Percentiles rank a stretch among this genome's conserved stretches.
Evolutionary conservation across 2,888 invertebrate genomes (phyloP).

Genomic region (Zele albiditarsus): DNA sequence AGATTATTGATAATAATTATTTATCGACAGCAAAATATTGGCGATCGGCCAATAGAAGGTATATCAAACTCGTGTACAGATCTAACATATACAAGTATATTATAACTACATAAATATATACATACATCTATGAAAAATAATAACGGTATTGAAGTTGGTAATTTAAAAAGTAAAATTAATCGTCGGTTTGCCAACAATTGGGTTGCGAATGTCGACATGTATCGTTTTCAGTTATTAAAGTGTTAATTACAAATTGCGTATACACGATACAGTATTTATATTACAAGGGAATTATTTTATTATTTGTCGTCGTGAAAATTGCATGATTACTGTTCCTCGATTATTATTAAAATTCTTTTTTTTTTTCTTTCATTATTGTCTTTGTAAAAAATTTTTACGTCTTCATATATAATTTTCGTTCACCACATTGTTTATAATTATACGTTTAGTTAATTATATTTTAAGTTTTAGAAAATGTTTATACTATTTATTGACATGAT

Average conservation of each 20-base stretch:
- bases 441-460: too few species aligned
- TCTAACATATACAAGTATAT: neutral
- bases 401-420: too few species aligned
- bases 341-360: neutral
- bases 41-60: neutral
- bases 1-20: slow-evolving; percentile 17
- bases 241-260: slow-evolving; percentile 16
- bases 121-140: neutral
- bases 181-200: slow-evolving; percentile 31
- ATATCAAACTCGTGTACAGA: neutral
- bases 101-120: slow-evolving; percentile 4
- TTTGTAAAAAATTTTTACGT: too few species aligned
- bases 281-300: neutral
- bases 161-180: slow-evolving; percentile 51
- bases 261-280: slow-evolving; percentile 7
- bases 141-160: slow-evolving; percentile 41
- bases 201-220: slow-evolving; percentile 26
- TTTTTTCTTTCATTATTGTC: neutral
- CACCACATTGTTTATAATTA: too few species aligned
- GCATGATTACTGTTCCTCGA: neutral
- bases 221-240: slow-evolving; percentile 18
- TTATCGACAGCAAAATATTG: slow-evolving; percentile 10
- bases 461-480: too few species aligned
- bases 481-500: neutral
- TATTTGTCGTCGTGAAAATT: neutral